A percentile compares a stretch with the other conserved stretches of the same genome.
Evolutionary conservation across 2,888 invertebrate species (phyloP).

Genomic region (Nymphalis c-album): DNA sequence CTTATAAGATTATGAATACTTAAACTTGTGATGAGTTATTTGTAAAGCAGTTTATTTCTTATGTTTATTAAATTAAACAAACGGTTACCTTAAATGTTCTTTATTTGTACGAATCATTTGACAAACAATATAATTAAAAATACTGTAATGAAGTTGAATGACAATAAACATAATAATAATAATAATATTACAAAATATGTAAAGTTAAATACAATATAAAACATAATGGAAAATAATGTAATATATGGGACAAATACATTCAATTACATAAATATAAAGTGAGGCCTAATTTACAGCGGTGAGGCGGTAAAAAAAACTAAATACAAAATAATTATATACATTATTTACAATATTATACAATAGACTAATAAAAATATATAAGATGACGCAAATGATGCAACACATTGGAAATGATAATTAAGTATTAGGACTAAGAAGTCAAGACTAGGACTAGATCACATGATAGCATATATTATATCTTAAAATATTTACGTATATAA

Average conservation of each 20-base stretch:
- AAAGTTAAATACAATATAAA: constrained; percentile 23
- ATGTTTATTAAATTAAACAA: constrained; percentile 20
- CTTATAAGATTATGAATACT: background rate
- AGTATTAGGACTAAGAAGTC: constrained; percentile 51
- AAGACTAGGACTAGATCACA: constrained; percentile 64
- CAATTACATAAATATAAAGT: constrained; percentile 16
- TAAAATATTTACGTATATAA: constrained; percentile 43
- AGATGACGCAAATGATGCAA: constrained; percentile 27
- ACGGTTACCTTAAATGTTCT: constrained; percentile 51
- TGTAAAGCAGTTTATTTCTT: background rate
- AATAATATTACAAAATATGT: constrained; percentile 6
- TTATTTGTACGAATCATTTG: constrained; percentile 73
- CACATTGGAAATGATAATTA: constrained; percentile 33
- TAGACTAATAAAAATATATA: constrained; percentile 28
- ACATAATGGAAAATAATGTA: constrained; percentile 32
- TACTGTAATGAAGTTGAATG: background rate
- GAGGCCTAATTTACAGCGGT: constrained; percentile 30
- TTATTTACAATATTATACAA: constrained; percentile 42
- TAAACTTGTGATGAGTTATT: background rate
- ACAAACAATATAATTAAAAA: constrained; percentile 28
- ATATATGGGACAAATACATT: constrained; percentile 28
- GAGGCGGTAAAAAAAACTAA: constrained; percentile 19
- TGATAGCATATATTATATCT: constrained; percentile 43
- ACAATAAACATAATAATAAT: background rate
- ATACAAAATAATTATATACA: constrained; percentile 34